Evolutionary conservation across 2,888 invertebrate genomes (phyloP).

Genomic region (Sinopyrophorus schimmeli): DNA sequence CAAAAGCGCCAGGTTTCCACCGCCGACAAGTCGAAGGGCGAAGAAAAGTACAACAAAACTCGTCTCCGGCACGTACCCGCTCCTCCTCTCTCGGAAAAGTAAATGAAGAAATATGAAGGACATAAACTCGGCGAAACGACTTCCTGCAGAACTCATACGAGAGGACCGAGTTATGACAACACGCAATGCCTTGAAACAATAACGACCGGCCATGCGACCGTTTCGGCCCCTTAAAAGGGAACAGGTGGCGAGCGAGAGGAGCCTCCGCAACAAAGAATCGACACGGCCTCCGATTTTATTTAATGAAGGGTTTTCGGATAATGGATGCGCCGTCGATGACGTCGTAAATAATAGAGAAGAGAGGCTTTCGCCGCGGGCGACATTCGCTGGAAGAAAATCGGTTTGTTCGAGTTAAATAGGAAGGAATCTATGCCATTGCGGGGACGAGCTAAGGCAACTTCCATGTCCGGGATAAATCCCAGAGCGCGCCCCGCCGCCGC

Average conservation of each 20-base stretch:
- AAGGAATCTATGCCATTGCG: slow-evolving; percentile 41
- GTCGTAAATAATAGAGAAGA: slow-evolving; percentile 23
- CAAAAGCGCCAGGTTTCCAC: no score
- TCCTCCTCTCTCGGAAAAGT: slow-evolving; percentile 23
- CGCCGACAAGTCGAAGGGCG: no score
- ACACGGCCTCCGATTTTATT: slow-evolving; percentile 15
- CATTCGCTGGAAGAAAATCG: slow-evolving; percentile 42
- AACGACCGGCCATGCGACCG: slow-evolving; percentile 31
- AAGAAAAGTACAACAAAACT: slow-evolving; percentile 14
- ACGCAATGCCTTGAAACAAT: slow-evolving; percentile 48
- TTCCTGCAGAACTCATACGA: slow-evolving; percentile 44
- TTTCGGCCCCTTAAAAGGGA: slow-evolving; percentile 15
- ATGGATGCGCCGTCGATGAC: slow-evolving; percentile 16
- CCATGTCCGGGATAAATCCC: slow-evolving; percentile 42
- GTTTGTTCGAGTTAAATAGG: slow-evolving; percentile 44
- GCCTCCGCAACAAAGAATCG: slow-evolving; percentile 8
- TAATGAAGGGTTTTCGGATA: slow-evolving; percentile 22
- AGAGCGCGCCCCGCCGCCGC: slow-evolving; percentile 39
- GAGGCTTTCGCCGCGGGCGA: slow-evolving; percentile 34
- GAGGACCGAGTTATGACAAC: slow-evolving; percentile 50
- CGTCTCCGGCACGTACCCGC: slow-evolving; percentile 2
- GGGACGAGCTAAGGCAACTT: slow-evolving; percentile 40
- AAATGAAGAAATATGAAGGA: slow-evolving; percentile 56
- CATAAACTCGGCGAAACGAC: slow-evolving; percentile 54
- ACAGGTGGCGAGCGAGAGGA: slow-evolving; percentile 35